phyloP scores from a whole-genome alignment of 1,140 invertebrate genomes.

The Microplitis mediator region DNA sequence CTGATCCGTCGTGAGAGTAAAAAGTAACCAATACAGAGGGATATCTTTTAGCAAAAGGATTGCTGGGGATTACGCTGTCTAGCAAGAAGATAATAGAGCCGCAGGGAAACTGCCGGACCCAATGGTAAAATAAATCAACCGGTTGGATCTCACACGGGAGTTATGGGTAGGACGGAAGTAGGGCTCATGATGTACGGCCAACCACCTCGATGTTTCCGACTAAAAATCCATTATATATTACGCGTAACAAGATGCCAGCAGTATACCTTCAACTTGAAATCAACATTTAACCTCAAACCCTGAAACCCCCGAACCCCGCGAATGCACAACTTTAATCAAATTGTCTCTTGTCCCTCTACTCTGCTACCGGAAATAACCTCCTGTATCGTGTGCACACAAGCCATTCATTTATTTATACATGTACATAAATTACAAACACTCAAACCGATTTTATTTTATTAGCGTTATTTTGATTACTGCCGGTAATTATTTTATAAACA shows the following conservation, averaged over 20 bases:
- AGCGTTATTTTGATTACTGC: background rate
- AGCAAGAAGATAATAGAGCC: conserved; percentile 49
- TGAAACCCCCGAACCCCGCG: conserved; percentile 27
- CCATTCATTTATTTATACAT: background rate
- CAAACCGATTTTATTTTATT: background rate
- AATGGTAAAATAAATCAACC: conserved; percentile 54
- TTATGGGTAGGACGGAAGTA: conserved; percentile 51
- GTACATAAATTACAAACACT: no score
- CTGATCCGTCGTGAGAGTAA: background rate
- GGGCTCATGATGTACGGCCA: conserved; percentile 53
- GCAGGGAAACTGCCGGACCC: conserved; percentile 37
- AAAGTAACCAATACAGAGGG: background rate
- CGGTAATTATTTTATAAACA: background rate
- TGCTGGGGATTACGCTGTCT: conserved; percentile 33
- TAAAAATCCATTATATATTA: conserved; percentile 59
- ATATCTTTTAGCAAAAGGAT: conserved; percentile 21
- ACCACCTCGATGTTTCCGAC: conserved; percentile 51
- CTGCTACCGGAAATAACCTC: background rate
- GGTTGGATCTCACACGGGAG: conserved; percentile 40
- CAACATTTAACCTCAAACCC: background rate
- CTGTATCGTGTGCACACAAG: background rate
- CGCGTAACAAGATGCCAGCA: conserved; percentile 42
- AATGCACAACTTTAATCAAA: conserved; percentile 47
- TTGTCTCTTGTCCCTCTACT: conserved; percentile 33
- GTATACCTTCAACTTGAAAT: conserved; percentile 39